Conservation (phyloP, 2,113 vertebrate genomes). For the Myotis davidii region DNA sequence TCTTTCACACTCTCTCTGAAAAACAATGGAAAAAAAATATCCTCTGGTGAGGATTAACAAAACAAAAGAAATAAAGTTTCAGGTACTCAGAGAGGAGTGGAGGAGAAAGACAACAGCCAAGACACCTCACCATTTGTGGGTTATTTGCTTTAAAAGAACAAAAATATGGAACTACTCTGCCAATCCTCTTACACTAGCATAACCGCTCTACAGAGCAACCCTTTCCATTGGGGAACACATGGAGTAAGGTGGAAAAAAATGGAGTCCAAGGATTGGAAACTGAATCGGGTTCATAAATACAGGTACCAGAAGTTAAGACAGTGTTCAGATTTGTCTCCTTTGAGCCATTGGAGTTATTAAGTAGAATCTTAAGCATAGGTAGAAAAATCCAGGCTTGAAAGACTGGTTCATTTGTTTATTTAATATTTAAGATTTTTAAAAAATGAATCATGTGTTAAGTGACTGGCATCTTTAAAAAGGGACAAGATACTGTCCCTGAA, state of each 20-base stretch:
- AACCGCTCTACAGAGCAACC: background rate
- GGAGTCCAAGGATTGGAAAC: background rate
- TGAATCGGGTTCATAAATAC: background rate
- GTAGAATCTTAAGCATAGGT: background rate
- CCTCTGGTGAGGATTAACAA: no score
- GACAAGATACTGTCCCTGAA: background rate
- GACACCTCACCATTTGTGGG: background rate
- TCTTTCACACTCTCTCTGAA: no score
- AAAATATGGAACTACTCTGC: background rate
- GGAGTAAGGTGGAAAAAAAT: background rate
- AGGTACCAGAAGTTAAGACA: background rate
- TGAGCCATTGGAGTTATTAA: background rate
- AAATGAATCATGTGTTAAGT: background rate
- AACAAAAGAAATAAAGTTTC: background rate
- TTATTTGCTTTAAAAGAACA: background rate
- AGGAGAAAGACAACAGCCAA: background rate
- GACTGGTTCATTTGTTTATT: background rate
- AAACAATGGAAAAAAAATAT: no score
- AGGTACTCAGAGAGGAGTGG: background rate
- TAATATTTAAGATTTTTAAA: background rate
- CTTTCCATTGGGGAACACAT: background rate
- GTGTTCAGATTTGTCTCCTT: background rate
- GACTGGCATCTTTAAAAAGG: background rate
- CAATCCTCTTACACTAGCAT: background rate
- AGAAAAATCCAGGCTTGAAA: constrained; percentile 14